Conservation (phyloP, 2,888 invertebrate genomes). For the Sminthurides aquaticus region DNA sequence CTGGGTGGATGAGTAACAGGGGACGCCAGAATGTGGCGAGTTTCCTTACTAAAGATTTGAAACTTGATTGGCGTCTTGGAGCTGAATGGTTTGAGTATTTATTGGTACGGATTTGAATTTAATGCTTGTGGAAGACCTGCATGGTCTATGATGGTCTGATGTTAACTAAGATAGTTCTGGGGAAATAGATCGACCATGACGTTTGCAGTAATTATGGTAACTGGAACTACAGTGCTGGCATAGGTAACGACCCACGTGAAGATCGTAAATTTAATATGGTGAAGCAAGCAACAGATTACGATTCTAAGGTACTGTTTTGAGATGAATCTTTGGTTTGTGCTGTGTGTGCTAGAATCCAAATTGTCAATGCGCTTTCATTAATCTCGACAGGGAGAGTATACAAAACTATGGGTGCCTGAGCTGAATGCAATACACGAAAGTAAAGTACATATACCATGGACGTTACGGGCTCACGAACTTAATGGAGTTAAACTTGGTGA, state of each 20-base stretch:
- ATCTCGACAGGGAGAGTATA: slow-evolving; percentile 44
- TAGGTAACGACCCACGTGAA: slow-evolving; percentile 48
- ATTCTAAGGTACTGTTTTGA: slow-evolving; percentile 26
- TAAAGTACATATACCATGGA: slow-evolving; percentile 40
- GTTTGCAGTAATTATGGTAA: slow-evolving; percentile 48
- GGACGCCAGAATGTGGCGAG: slow-evolving; percentile 48
- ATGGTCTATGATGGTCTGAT: not conserved
- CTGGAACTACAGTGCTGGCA: slow-evolving; percentile 48
- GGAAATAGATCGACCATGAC: slow-evolving; percentile 45
- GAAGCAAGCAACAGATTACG: slow-evolving; percentile 41
- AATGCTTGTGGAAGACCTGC: not conserved
- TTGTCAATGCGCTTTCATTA: too few species aligned
- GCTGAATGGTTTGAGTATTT: slow-evolving; percentile 48
- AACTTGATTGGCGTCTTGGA: slow-evolving; percentile 47
- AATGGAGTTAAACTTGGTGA: slow-evolving; percentile 30
- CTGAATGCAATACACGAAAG: slow-evolving; percentile 33
- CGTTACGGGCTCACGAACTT: slow-evolving; percentile 25
- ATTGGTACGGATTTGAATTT: slow-evolving; percentile 41
- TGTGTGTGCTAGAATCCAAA: not conserved
- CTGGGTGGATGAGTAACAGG: slow-evolving; percentile 48
- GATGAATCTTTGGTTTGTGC: not conserved
- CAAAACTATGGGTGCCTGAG: slow-evolving; percentile 47
- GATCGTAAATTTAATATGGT: slow-evolving; percentile 42
- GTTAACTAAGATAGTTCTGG: not conserved
- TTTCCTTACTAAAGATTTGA: slow-evolving; percentile 47